Evolutionary conservation across 2,113 vertebrate species (phyloP).

Genomic region (Peromyscus polionotus): DNA sequence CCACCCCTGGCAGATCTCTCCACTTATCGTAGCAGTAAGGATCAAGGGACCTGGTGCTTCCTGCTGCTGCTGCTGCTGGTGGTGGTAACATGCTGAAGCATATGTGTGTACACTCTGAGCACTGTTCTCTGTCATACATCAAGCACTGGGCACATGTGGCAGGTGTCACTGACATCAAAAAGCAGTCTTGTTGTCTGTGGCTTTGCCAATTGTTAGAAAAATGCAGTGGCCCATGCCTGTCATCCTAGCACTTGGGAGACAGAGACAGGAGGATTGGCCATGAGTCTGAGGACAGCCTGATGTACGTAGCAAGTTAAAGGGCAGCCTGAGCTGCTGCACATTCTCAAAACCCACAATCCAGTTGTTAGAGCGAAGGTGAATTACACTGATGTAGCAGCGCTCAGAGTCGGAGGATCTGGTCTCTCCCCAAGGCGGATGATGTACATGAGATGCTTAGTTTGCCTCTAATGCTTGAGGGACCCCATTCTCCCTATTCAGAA

Average conservation of each 20-base stretch:
- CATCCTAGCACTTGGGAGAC: neutral
- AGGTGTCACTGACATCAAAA: rapidly evolving
- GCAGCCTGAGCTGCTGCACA: neutral
- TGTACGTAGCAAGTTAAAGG: neutral
- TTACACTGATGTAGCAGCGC: neutral
- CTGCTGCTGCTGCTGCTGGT: too few species aligned
- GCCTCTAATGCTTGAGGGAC: neutral
- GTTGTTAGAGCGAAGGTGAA: neutral
- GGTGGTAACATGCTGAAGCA: neutral
- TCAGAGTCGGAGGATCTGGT: neutral
- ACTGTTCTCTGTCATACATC: neutral
- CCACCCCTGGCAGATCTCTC: neutral
- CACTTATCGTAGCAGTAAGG: neutral
- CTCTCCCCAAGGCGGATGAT: neutral
- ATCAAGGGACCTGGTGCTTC: neutral
- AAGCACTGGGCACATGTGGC: neutral
- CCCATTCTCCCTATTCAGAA: neutral
- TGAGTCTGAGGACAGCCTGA: neutral
- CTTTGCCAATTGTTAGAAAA: neutral
- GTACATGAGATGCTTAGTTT: neutral
- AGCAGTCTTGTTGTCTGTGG: neutral
- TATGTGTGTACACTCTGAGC: neutral
- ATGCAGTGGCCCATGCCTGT: neutral
- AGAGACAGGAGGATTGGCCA: neutral
- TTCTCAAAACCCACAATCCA: neutral